Conservation (phyloP, 2,888 invertebrate species). For the Exephanes ischioxanthus region DNA sequence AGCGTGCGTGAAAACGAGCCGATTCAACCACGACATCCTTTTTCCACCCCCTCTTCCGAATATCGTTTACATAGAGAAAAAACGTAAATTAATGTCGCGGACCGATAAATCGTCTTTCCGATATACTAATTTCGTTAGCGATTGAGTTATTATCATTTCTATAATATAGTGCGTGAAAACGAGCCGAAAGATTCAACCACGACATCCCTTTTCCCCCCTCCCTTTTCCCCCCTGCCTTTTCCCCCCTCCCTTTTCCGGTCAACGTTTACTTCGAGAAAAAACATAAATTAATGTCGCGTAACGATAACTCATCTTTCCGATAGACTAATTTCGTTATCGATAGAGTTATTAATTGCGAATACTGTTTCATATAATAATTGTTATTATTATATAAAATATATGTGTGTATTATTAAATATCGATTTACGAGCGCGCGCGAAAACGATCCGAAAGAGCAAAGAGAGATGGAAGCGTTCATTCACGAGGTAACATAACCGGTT, state of each 20-base stretch:
- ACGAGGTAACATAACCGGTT: slow-evolving; percentile 65
- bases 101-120: too few relatives aligned
- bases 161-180: neutral
- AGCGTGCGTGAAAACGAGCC: too few relatives aligned
- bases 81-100: neutral
- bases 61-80: slow-evolving; percentile 13
- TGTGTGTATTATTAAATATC: slow-evolving; percentile 44
- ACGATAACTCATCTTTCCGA: neutral
- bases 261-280: slow-evolving; percentile 15
- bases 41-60: neutral
- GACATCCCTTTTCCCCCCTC: neutral
- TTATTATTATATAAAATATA: neutral
- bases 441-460: slow-evolving; percentile 41
- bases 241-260: neutral
- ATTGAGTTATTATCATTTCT: neutral
- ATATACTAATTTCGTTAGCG: too few relatives aligned
- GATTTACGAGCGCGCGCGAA: slow-evolving; percentile 50
- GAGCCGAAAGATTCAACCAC: slow-evolving; percentile 15
- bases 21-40: slow-evolving; percentile 5
- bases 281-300: neutral
- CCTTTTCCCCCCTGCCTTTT: neutral
- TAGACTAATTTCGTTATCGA: too few relatives aligned
- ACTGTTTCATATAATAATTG: neutral
- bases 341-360: neutral
- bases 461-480: slow-evolving; percentile 62